These are phyloP conservation scores for Apeira syringaria DNA, from an alignment of 2,888 invertebrate species.

Conservation along the genomic window DNA sequence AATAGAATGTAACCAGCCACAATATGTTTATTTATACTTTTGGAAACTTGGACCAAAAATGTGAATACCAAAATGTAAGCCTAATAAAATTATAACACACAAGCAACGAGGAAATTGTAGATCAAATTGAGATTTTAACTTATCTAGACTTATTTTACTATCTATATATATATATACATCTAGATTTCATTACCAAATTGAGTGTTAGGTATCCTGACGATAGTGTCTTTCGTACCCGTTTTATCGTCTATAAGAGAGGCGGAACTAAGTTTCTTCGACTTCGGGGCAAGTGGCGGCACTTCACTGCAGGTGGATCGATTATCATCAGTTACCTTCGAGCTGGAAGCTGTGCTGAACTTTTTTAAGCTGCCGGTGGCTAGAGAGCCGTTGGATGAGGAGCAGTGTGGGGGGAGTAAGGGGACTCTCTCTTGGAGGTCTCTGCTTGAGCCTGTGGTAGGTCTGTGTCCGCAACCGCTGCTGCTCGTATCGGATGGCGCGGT, in stretches of 20 bases:
- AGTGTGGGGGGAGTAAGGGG: constrained; percentile 70
- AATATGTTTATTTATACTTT: too few species aligned
- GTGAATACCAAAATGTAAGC: constrained; percentile 6
- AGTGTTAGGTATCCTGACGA: constrained; percentile 71
- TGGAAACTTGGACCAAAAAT: constrained; percentile 7
- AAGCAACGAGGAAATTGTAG: constrained; percentile 19
- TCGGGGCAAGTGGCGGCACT: constrained; percentile 68
- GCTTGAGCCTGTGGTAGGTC: constrained; percentile 50
- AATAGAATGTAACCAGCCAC: too few species aligned
- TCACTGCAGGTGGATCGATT: constrained; percentile 72
- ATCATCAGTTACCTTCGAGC: constrained; percentile 61
- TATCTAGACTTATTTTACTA: constrained; percentile 13
- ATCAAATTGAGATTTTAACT: constrained; percentile 15
- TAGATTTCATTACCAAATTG: constrained; percentile 71
- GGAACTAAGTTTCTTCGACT: constrained; percentile 72
- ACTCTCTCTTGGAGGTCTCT: constrained; percentile 69
- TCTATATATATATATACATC: constrained; percentile 14
- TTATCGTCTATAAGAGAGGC: constrained; percentile 75
- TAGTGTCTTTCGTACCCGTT: constrained; percentile 67
- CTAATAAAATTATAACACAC: constrained; percentile 16
- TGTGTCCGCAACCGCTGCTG: constrained; percentile 55
- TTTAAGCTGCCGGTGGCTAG: constrained; percentile 69
- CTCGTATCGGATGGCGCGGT: constrained; percentile 57
- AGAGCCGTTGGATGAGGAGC: constrained; percentile 75
- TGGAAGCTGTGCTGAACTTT: constrained; percentile 64